phyloP scores from a whole-genome alignment of 2,797 vertebrate species.

The Carduelis carduelis region DNA sequence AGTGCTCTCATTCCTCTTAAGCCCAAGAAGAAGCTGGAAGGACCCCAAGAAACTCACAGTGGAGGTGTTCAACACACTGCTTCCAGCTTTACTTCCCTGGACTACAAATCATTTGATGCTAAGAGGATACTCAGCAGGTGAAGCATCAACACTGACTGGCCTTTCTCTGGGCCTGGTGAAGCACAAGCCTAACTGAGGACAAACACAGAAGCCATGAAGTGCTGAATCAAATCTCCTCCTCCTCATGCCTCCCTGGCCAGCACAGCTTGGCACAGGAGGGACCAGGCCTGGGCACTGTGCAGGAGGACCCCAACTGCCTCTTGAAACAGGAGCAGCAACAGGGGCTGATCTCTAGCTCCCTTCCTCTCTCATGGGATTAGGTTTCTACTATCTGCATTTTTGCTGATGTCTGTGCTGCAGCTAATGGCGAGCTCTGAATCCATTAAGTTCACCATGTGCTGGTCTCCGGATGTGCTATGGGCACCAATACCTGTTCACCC shows the following conservation, averaged over 20 bases:
- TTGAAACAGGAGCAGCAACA: background rate
- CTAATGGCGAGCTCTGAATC: slow-evolving; percentile 26
- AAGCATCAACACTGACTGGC: background rate
- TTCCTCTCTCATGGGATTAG: background rate
- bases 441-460: background rate
- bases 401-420: slow-evolving; percentile 24
- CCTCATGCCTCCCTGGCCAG: rapidly evolving
- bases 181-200: background rate
- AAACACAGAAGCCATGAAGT: background rate
- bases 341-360: background rate
- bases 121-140: background rate
- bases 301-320: background rate
- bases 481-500: background rate
- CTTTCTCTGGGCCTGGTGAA: background rate
- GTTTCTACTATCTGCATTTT: slow-evolving; percentile 35
- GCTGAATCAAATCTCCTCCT: background rate
- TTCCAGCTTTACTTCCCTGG: background rate
- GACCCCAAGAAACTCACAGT: background rate
- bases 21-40: background rate
- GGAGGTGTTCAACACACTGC: background rate
- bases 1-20: background rate
- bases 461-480: background rate
- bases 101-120: background rate
- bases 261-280: background rate
- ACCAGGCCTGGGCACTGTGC: background rate